Base-by-base conservation (phyloP, 2,888 invertebrate species). In the Saturnia japonica region DNA sequence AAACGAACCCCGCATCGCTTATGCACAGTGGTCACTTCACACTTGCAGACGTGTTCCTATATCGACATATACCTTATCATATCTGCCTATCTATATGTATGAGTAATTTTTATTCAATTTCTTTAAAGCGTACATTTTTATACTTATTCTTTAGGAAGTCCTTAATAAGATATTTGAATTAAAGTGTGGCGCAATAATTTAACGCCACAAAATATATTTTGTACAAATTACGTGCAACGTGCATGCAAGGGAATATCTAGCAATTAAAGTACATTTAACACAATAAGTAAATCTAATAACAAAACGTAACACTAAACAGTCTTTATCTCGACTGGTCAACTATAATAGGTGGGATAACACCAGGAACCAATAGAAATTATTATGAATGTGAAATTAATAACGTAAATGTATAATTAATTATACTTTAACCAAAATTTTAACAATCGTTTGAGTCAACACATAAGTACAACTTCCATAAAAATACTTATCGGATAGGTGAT, bases 111-210 rank as follows among this genome's bases (percentile, higher is more conserved):
- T 92, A 90, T 88, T 86, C 88, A 90, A 92, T 91, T 92, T 93
- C 91, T 89, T 94, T 94, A 94, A 94, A 93, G 94, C 94, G 94
- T 94, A 94, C 91, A 93, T 91, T 93, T 88, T 93, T 93, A 93
- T 93, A 86, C 90, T 93, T 92, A 93, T 83, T 84, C 84, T 82
- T 87, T 91, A 91, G 88, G 88, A 92, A 89, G 88, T 91, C 85
- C 92, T 91, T 91, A 91, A 83, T 79, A 84, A 85, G 87, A 88
- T 88, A 88, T 88, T 79, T 79, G 84, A 86, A 85, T 87, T 77
- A 84, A 86, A n/a, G 64, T 64, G 34, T 64, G 64, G 11, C 64
- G 64, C 64, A 86, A 85, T 82, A 83, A 79, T 80, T 80, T 79
- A 80, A 84, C 76, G 72, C 82, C 78, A 81, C 78, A 88, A 85